phyloP scores from a whole-genome alignment of 1,140 invertebrate species.

The Bombus terrestris region DNA sequence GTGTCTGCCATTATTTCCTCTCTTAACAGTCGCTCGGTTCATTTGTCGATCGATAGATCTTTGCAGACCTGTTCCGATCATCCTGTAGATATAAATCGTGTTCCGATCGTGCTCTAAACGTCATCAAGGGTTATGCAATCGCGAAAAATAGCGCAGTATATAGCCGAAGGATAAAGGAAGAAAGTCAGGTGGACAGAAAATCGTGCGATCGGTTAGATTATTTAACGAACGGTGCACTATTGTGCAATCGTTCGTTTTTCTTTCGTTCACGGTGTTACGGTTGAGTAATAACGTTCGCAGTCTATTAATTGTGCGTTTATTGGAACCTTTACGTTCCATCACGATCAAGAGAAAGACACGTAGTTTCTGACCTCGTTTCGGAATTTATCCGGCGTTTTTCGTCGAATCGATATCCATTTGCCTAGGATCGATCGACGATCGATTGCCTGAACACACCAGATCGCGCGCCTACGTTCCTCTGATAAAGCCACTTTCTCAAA shows the following conservation, averaged over 20 bases:
- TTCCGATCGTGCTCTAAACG: too few relatives aligned
- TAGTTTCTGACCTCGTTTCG: conserved; percentile 35
- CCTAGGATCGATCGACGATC: background rate
- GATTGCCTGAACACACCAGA: background rate
- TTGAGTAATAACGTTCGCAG: conserved; percentile 9
- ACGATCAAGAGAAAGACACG: conserved; percentile 2
- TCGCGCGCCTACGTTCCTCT: conserved; percentile 9
- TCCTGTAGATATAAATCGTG: background rate
- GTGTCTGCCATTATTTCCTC: background rate
- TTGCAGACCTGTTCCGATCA: background rate
- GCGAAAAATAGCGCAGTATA: background rate
- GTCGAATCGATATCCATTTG: background rate
- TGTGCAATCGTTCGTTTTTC: conserved; percentile 27
- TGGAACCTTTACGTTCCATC: conserved; percentile 10
- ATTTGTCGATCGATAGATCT: conserved; percentile 10
- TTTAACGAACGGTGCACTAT: conserved; percentile 39
- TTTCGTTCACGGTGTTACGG: conserved; percentile 35
- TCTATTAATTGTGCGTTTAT: conserved; percentile 45
- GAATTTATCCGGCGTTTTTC: conserved; percentile 23
- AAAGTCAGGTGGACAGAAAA: background rate
- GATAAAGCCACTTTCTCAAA: conserved; percentile 26
- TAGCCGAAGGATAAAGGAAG: background rate
- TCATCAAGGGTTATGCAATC: background rate
- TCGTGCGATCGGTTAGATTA: conserved; percentile 25
- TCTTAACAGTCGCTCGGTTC: background rate